phyloP scores from a whole-genome alignment of 1,140 invertebrate genomes.

The Grapholita molesta region DNA sequence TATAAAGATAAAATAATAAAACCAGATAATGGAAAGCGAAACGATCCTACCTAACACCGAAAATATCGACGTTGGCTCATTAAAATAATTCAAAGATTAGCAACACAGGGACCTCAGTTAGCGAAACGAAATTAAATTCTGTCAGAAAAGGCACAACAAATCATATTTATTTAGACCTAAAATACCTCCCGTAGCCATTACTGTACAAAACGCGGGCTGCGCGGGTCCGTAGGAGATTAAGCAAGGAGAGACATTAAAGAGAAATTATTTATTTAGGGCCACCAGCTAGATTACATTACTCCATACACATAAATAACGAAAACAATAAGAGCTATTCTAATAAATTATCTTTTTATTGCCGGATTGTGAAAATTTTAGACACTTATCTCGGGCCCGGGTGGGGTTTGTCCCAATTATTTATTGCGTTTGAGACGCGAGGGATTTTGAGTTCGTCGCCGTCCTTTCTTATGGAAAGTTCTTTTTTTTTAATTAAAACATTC shows the following conservation, averaged over 20 bases:
- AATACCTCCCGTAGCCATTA: constrained; percentile 75
- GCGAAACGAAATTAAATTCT: constrained; percentile 71
- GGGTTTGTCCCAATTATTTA: constrained; percentile 75
- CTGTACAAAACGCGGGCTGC: constrained; percentile 57
- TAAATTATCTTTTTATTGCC: constrained; percentile 78
- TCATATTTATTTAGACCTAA: constrained; percentile 77
- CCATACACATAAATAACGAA: constrained; percentile 78
- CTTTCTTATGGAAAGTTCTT: constrained; percentile 66
- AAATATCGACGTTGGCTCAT: constrained; percentile 51
- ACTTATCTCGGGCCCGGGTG: constrained; percentile 65
- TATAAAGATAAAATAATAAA: neutral
- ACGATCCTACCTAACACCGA: neutral
- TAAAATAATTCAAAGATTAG: constrained; percentile 71
- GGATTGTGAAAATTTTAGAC: constrained; percentile 78
- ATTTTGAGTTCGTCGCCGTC: constrained; percentile 66
- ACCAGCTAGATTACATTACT: constrained; percentile 75
- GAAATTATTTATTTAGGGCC: constrained; percentile 77
- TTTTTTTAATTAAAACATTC: constrained; percentile 74
- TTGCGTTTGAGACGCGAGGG: constrained; percentile 68
- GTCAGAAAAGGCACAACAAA: constrained; percentile 71
- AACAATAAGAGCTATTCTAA: constrained; percentile 78
- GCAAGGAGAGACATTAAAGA: constrained; percentile 75
- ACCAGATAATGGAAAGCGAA: neutral
- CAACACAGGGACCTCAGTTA: constrained; percentile 34
- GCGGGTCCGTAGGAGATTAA: constrained; percentile 69